phyloP scores from a whole-genome alignment of 2,797 vertebrate species.

The Saxicola maurus region DNA sequence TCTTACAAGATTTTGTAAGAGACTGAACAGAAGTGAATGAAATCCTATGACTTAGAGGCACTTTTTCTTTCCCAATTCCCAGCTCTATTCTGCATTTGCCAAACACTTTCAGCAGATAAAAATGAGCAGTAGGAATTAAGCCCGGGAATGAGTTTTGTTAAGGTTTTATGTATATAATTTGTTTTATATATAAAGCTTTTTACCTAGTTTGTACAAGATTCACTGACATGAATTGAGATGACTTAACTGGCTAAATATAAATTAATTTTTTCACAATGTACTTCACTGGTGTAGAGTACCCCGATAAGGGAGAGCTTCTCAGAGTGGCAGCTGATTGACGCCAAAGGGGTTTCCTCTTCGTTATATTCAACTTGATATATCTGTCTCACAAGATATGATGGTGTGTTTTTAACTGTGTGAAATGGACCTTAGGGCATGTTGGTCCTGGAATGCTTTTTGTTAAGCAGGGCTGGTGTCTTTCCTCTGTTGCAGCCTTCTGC shows the following conservation, averaged over 20 bases:
- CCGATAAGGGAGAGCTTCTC: background rate
- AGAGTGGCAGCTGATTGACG: background rate
- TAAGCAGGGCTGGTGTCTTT: background rate
- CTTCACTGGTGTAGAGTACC: background rate
- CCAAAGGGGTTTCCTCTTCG: background rate
- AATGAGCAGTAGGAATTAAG: background rate
- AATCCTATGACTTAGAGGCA: background rate
- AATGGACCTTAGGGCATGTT: background rate
- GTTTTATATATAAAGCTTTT: background rate
- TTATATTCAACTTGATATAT: background rate
- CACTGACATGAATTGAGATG: background rate
- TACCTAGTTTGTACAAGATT: background rate
- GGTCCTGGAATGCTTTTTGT: background rate
- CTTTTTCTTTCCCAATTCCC: background rate
- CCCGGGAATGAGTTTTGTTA: background rate
- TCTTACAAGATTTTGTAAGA: background rate
- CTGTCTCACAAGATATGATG: background rate
- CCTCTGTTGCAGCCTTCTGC: conserved; percentile 78
- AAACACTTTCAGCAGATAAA: background rate
- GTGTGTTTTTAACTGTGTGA: background rate
- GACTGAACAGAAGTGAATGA: background rate
- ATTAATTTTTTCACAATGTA: background rate
- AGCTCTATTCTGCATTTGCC: background rate
- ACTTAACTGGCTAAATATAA: background rate
- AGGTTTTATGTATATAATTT: background rate